These are phyloP conservation scores for Antigone vipio DNA, from an alignment of 2,113 vertebrate genomes.

Conservation along the genomic window DNA sequence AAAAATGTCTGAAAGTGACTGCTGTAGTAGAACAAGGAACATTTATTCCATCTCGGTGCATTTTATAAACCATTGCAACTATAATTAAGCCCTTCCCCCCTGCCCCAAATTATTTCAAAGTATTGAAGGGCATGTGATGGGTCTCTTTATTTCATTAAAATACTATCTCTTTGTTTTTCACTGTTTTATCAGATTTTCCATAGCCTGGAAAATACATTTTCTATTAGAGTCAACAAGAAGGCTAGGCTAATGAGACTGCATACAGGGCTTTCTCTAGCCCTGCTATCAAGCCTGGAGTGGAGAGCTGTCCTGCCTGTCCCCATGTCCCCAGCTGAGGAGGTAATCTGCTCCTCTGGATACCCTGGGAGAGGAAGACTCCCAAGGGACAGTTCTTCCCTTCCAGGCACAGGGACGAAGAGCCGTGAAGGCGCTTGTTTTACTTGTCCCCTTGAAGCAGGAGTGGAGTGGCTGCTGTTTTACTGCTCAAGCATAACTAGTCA, in stretches of 20 bases:
- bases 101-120: fast-evolving
- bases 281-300: not conserved
- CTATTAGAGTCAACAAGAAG: not conserved
- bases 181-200: not conserved
- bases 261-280: not conserved
- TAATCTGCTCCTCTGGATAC: not conserved
- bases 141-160: not conserved
- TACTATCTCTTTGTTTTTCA: not conserved
- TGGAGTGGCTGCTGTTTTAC: not conserved
- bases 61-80: not conserved
- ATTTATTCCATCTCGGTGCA: not conserved
- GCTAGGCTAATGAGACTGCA: not conserved
- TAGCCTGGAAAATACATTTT: not conserved
- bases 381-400: not conserved
- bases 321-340: not conserved
- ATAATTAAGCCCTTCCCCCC: not conserved
- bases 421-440: not conserved
- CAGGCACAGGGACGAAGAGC: not conserved
- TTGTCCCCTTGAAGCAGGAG: not conserved
- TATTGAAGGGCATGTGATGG: fast-evolving
- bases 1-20: not conserved
- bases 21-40: not conserved
- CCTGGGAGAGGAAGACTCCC: not conserved
- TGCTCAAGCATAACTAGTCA: not conserved
- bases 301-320: not conserved